phyloP scores from a whole-genome alignment of 1,140 invertebrate species.

The Hyphantria cunea region DNA sequence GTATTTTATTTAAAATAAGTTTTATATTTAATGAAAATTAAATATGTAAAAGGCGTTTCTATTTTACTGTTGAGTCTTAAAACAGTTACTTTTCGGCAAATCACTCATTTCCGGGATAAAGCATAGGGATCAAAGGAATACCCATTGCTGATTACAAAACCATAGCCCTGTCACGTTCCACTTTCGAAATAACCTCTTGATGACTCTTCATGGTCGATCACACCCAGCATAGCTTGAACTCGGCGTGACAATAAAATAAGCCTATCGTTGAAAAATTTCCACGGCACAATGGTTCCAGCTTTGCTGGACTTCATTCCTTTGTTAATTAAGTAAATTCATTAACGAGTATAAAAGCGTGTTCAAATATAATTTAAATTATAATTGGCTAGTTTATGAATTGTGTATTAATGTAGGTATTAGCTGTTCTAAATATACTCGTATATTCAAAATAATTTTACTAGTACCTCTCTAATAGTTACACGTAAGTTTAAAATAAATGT shows the following conservation, averaged over 20 bases:
- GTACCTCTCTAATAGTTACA: no score
- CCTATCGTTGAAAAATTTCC: background rate
- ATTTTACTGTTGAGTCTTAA: no score
- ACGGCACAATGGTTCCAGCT: background rate
- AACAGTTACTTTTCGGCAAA: no score
- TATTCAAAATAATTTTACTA: no score
- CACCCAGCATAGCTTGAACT: background rate
- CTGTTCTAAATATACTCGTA: background rate
- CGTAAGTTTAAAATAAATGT: background rate
- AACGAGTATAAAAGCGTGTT: constrained; percentile 9
- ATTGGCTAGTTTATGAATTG: constrained; percentile 4
- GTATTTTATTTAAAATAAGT: no score
- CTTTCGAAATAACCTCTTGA: constrained; percentile 9
- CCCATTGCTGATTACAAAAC: constrained; percentile 18
- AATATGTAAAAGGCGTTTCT: no score
- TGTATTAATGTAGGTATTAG: background rate
- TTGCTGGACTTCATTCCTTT: background rate
- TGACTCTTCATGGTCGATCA: constrained; percentile 8
- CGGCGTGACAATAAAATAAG: background rate
- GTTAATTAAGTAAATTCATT: constrained; percentile 16
- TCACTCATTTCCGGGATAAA: background rate
- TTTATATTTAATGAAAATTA: no score
- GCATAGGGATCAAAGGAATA: constrained; percentile 10
- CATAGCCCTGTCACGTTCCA: constrained; percentile 6
- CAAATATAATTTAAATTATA: constrained; percentile 13